Percentiles rank a stretch among this genome's conserved stretches.
phyloP scores from a whole-genome alignment of 2,797 vertebrate species.

The Notamacropus eugenii region DNA sequence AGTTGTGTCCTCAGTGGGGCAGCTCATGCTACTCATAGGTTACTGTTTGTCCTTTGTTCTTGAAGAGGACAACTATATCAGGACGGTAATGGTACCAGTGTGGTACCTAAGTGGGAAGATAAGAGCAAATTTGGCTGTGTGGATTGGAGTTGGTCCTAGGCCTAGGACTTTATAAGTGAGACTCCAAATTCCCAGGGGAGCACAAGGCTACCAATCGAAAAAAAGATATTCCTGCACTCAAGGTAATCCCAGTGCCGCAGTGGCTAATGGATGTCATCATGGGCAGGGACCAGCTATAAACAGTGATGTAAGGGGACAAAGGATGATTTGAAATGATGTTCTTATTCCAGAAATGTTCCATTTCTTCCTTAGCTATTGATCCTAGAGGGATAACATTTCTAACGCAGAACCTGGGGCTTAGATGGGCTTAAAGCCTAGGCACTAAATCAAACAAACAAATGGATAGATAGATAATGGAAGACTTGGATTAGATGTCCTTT shows the following conservation, averaged over 20 bases:
- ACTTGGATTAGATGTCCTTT: not conserved
- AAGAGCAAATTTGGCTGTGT: conserved; percentile 90
- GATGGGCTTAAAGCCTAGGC: not conserved
- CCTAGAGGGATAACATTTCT: conserved; percentile 89
- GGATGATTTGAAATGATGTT: conserved; percentile 90
- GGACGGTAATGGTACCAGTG: conserved; percentile 65
- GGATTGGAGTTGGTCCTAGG: conserved; percentile 88
- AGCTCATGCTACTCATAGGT: too few species aligned
- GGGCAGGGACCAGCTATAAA: conserved; percentile 84
- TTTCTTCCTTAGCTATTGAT: conserved; percentile 93
- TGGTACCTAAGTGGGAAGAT: conserved; percentile 91
- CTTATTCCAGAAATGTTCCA: conserved; percentile 93
- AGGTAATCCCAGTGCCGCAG: not conserved
- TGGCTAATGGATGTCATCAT: not conserved
- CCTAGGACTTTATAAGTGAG: conserved; percentile 90
- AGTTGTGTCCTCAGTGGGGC: too few species aligned
- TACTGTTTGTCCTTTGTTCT: too few species aligned
- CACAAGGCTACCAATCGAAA: conserved; percentile 89
- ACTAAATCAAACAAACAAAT: not conserved
- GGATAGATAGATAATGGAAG: not conserved
- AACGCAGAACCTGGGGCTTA: conserved; percentile 44
- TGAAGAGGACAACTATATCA: too few species aligned
- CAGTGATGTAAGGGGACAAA: conserved; percentile 91
- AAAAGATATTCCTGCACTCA: conserved; percentile 88
- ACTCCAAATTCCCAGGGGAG: conserved; percentile 90